Conservation (phyloP, 2,888 invertebrate genomes). For the Pammene aurita region DNA sequence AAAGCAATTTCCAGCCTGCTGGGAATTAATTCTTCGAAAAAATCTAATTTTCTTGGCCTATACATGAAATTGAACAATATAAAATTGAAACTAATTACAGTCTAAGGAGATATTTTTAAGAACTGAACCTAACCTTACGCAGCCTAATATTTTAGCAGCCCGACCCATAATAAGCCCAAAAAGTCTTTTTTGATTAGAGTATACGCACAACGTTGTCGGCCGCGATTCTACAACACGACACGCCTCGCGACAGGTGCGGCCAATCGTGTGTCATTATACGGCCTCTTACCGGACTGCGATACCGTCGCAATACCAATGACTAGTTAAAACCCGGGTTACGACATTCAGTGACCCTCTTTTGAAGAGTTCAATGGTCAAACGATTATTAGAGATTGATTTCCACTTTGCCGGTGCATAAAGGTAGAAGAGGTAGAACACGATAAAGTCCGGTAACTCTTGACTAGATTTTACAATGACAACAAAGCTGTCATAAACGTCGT, state of each 20-base stretch:
- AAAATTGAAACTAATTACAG: too few relatives aligned
- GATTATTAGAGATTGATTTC: conserved; percentile 4
- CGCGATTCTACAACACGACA: conserved; percentile 2
- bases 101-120: too few relatives aligned
- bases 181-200: not conserved
- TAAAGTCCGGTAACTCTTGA: too few relatives aligned
- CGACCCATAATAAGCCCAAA: too few relatives aligned
- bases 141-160: too few relatives aligned
- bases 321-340: conserved; percentile 26
- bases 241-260: conserved; percentile 12
- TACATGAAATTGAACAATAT: too few relatives aligned
- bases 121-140: too few relatives aligned
- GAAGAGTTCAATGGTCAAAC: conserved; percentile 31
- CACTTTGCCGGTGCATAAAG: not conserved
- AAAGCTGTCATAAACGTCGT: too few relatives aligned
- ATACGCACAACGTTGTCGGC: not conserved
- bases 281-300: conserved; percentile 17
- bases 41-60: too few relatives aligned
- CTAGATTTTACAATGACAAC: too few relatives aligned
- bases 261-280: conserved; percentile 11
- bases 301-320: conserved; percentile 26
- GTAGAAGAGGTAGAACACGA: not conserved
- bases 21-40: too few relatives aligned
- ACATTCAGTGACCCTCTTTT: conserved; percentile 19
- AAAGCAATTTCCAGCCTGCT: too few relatives aligned